These are phyloP conservation scores for Drosophila pandora DNA, from an alignment of 1,140 invertebrate species.

Conservation along the genomic window DNA sequence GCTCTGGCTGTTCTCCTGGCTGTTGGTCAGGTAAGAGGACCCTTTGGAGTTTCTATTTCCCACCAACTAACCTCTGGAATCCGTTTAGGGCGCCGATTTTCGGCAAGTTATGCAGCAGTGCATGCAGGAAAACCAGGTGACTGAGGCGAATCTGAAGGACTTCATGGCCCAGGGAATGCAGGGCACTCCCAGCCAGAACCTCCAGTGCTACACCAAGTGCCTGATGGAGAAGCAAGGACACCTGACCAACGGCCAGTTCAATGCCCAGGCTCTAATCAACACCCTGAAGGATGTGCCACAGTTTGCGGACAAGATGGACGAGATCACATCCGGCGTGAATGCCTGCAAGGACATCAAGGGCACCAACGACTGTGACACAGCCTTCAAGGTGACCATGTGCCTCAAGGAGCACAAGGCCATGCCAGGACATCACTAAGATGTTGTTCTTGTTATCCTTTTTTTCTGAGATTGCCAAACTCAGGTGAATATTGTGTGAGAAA, in stretches of 20 bases:
- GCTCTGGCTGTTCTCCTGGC: constrained; percentile 42
- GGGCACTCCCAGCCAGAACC: constrained; percentile 49
- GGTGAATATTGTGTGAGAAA: constrained; percentile 33
- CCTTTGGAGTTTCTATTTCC: not conserved
- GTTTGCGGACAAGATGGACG: constrained; percentile 56
- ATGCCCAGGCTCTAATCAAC: constrained; percentile 51
- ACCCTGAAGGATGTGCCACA: constrained; percentile 57
- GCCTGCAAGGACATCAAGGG: constrained; percentile 70
- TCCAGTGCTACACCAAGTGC: constrained; percentile 73
- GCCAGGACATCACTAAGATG: constrained; percentile 22
- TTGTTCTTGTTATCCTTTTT: not conserved
- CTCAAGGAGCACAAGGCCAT: constrained; percentile 68
- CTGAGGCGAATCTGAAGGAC: constrained; percentile 57
- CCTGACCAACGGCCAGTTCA: constrained; percentile 63
- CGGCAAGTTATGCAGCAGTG: constrained; percentile 70
- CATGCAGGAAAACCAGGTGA: constrained; percentile 58
- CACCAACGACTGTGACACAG: constrained; percentile 72
- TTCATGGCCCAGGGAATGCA: constrained; percentile 64
- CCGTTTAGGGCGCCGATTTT: constrained; percentile 48
- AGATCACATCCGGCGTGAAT: constrained; percentile 58
- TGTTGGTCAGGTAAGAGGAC: constrained; percentile 52
- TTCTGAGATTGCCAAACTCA: not conserved
- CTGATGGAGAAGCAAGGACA: constrained; percentile 75
- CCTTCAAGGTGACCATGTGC: constrained; percentile 71
- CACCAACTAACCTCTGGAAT: not conserved